Conservation (phyloP, 2,888 invertebrate species). For the Hydrotaea cyrtoneurina region DNA sequence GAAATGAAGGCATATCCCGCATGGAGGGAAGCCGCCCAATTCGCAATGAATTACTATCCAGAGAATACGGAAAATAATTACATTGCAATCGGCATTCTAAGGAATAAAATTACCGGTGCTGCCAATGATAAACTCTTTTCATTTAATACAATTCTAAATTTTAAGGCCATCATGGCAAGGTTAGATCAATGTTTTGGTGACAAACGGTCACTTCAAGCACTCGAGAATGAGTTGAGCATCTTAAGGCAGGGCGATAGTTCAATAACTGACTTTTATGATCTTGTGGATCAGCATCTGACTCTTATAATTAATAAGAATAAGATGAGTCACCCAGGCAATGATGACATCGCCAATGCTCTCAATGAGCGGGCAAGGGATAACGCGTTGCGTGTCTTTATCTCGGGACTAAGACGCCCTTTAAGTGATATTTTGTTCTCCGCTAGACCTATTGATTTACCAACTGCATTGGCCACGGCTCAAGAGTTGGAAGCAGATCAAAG, state of each 20-base stretch:
- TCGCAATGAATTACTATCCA: slow-evolving; percentile 34
- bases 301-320: slow-evolving; percentile 59
- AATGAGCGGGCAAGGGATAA: slow-evolving; percentile 58
- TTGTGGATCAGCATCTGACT: slow-evolving; percentile 57
- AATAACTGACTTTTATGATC: slow-evolving; percentile 34
- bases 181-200: slow-evolving; percentile 31
- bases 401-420: slow-evolving; percentile 48
- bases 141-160: slow-evolving; percentile 37
- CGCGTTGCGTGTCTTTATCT: slow-evolving; percentile 60
- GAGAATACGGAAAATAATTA: slow-evolving; percentile 35
- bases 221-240: slow-evolving; percentile 43
- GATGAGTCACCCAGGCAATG: slow-evolving; percentile 52
- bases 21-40: slow-evolving; percentile 40
- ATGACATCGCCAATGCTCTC: slow-evolving; percentile 35
- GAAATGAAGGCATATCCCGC: slow-evolving; percentile 24
- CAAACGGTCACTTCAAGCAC: slow-evolving; percentile 27
- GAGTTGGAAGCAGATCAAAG: slow-evolving; percentile 54
- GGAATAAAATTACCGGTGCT: slow-evolving; percentile 37
- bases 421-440: slow-evolving; percentile 59
- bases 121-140: slow-evolving; percentile 29
- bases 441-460: slow-evolving; percentile 56
- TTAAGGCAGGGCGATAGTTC: slow-evolving; percentile 28
- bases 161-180: slow-evolving; percentile 38
- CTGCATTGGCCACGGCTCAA: slow-evolving; percentile 59
- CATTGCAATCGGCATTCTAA: slow-evolving; percentile 31